Percentiles rank a stretch among this genome's conserved stretches.
These are phyloP conservation scores for Spilarctia lutea DNA, from an alignment of 2,888 invertebrate species.

Conservation along the genomic window DNA sequence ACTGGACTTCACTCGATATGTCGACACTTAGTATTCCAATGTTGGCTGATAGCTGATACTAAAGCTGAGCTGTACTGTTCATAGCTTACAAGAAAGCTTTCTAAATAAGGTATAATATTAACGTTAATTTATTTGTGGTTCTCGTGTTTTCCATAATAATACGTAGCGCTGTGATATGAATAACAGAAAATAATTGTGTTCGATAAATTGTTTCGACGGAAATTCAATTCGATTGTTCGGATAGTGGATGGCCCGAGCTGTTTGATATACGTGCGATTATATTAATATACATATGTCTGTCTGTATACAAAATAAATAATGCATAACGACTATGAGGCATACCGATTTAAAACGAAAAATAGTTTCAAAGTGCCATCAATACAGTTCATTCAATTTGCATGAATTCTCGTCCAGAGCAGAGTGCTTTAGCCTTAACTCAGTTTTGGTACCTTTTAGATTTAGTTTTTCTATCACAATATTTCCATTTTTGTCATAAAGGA, in stretches of 20 bases:
- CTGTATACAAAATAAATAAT: slow-evolving; percentile 50
- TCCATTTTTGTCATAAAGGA: slow-evolving; percentile 35
- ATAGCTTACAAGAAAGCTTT: neutral
- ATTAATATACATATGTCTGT: slow-evolving; percentile 20
- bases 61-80: no score
- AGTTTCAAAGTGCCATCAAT: slow-evolving; percentile 77
- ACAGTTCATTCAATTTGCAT: slow-evolving; percentile 78
- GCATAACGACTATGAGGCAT: slow-evolving; percentile 49
- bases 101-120: slow-evolving; percentile 6
- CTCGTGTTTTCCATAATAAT: slow-evolving; percentile 12
- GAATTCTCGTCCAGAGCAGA: slow-evolving; percentile 70
- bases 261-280: slow-evolving; percentile 25
- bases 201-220: slow-evolving; percentile 29
- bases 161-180: slow-evolving; percentile 24
- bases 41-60: no score
- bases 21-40: no score
- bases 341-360: slow-evolving; percentile 67
- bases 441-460: slow-evolving; percentile 72
- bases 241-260: slow-evolving; percentile 22
- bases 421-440: slow-evolving; percentile 69
- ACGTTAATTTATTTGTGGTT: neutral
- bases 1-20: no score
- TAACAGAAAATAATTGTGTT: slow-evolving; percentile 35
- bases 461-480: slow-evolving; percentile 55
- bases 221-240: slow-evolving; percentile 32